Percentiles rank a stretch among this genome's conserved stretches.
Conservation (phyloP, 2,113 vertebrate species). For the sheep (Ovis aries) region DNA sequence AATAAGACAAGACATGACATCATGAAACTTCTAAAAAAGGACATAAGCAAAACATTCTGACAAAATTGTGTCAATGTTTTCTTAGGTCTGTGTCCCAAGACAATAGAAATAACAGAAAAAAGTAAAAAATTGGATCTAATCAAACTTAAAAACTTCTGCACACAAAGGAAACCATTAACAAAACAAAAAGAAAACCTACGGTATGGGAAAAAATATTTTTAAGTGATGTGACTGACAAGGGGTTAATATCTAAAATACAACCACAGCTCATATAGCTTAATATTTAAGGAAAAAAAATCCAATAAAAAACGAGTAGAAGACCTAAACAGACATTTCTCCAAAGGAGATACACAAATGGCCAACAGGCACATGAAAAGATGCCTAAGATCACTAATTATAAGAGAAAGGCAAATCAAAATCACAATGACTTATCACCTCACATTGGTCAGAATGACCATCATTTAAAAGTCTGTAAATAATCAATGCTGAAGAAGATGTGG, state of each 20-base stretch:
- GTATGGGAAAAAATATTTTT: background rate
- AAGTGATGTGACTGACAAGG: background rate
- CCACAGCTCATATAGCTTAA: background rate
- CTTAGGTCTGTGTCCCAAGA: background rate
- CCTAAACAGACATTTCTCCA: background rate
- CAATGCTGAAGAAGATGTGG: background rate
- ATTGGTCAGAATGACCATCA: background rate
- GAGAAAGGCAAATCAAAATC: background rate
- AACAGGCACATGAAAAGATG: background rate
- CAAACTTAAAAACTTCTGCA: background rate
- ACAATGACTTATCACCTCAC: background rate
- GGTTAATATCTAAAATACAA: background rate
- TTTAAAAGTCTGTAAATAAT: background rate
- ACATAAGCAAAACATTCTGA: background rate
- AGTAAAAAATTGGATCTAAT: background rate
- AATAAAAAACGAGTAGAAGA: background rate
- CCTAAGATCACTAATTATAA: background rate
- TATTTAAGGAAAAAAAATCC: background rate
- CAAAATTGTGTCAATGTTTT: background rate
- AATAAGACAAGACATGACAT: background rate
- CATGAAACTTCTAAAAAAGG: background rate
- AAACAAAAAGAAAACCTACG: background rate
- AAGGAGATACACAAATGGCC: background rate
- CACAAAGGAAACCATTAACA: background rate
- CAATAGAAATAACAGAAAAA: background rate